Evolutionary conservation across 2,888 invertebrate species (phyloP), one percentile per base, ranked within the genome.

Genomic region (Philhelius pedissequus): DNA sequence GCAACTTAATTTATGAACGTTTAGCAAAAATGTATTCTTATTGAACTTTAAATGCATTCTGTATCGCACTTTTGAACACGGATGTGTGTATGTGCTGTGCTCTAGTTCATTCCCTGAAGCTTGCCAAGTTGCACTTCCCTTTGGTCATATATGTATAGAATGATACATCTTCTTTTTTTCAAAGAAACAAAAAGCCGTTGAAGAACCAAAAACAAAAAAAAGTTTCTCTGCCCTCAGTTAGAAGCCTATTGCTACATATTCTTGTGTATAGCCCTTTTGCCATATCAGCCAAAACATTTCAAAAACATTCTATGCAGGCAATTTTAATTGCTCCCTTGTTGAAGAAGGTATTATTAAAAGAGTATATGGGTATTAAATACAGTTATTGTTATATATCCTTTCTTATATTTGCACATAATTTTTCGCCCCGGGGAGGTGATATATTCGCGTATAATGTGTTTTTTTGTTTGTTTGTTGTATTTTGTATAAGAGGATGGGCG

Each of bases 311-410:
- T 52, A n/a, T n/a, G 56, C 74, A 74, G 64, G 68, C 73, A 78
- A 74, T 74, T 78, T 83, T 83, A 83, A 83, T 83, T 83, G 78
- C 83, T 83, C 83, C 83, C 83, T 70, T 69, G 83, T 78, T 83
- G 83, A 78, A 74, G 78, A 83, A 74, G 78, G 78, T 83, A 78
- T 78, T 78, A 83, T 83, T 78, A 70, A 54, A 78, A 64, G 74
- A 70, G 83, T 70, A 69, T 83, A 78, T 78, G 83, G 64, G 64
- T 74, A 83, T 74, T 83, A 78, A 83, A 83, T 83, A 83, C 78
- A 74, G 78, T 83, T 83, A 78, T 83, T 83, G 83, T 66, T 83
- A 78, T 83, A 78, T 78, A 83, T 78, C 69, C 69, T 70, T 83
- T 69, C 54, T 45, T 71, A 71, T 73, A 82, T 76, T 71, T 76